Evolutionary conservation across 2,113 vertebrate species (phyloP).

Genomic region (Sebastes schlegelii): DNA sequence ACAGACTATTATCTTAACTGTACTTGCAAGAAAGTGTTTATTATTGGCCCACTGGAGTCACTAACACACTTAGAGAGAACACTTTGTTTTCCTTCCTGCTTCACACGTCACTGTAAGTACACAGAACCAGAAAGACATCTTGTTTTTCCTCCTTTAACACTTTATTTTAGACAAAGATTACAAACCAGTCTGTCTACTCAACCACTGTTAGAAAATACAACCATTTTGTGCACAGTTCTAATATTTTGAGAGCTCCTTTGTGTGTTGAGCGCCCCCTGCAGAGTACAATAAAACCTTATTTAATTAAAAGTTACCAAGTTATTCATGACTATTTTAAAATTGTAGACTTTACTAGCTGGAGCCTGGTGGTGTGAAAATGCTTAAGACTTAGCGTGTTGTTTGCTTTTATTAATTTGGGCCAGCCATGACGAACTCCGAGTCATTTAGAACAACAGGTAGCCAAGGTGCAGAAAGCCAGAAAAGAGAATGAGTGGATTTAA

Average conservation of each 20-base stretch:
- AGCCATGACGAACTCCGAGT: not conserved
- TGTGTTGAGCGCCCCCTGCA: slow-evolving; percentile 12
- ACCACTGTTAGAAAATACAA: not conserved
- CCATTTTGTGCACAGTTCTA: not conserved
- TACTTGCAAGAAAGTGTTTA: slow-evolving; percentile 4
- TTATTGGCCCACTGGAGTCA: slow-evolving; percentile 12
- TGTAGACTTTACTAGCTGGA: not conserved
- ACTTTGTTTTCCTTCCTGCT: slow-evolving; percentile 5
- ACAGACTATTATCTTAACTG: not conserved
- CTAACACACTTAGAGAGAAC: slow-evolving; percentile 17
- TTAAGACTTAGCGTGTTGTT: slow-evolving; percentile 2
- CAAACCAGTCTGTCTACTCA: not conserved
- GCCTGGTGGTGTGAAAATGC: not conserved
- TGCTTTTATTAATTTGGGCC: slow-evolving; percentile 18
- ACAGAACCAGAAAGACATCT: too few relatives aligned
- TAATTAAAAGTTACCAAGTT: slow-evolving; percentile 44
- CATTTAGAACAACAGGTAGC: slow-evolving; percentile 18
- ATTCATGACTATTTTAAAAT: slow-evolving; percentile 27
- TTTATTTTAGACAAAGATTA: slow-evolving; percentile 16
- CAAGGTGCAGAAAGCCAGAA: not conserved
- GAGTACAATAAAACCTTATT: slow-evolving; percentile 38
- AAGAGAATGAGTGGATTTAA: slow-evolving; percentile 3
- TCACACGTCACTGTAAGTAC: not conserved
- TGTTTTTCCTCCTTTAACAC: not conserved
- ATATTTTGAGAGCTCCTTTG: slow-evolving; percentile 1